These are phyloP conservation scores for Bothrops jararaca DNA, from an alignment of 2,113 vertebrate genomes.

Conservation along the genomic window DNA sequence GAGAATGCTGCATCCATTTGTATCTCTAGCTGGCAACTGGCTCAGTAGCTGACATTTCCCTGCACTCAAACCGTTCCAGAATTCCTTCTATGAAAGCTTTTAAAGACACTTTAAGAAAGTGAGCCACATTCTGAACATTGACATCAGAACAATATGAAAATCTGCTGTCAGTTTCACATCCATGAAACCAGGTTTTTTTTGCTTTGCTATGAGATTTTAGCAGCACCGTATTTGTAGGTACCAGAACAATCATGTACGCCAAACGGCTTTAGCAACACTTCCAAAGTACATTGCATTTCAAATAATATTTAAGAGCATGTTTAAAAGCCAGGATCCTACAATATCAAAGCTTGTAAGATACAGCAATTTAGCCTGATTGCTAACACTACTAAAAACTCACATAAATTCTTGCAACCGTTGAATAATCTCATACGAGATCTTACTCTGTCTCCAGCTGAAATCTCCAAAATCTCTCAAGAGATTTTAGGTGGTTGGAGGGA, in stretches of 20 bases:
- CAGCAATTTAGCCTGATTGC: not conserved
- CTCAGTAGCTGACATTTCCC: conserved; percentile 8
- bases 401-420: not conserved
- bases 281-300: not conserved
- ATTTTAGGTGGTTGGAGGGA: not conserved
- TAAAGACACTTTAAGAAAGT: conserved; percentile 32
- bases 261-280: not conserved
- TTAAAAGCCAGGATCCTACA: not conserved
- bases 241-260: not conserved
- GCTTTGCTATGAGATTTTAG: not conserved
- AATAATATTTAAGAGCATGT: not conserved
- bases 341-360: not conserved
- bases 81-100: not conserved
- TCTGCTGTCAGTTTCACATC: not conserved
- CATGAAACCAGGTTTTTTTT: not conserved
- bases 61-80: not conserved
- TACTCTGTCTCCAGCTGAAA: not conserved
- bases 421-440: not conserved
- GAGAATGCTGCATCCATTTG: conserved; percentile 47
- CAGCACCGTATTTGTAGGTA: not conserved
- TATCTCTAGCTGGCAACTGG: conserved; percentile 16
- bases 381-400: not conserved
- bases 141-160: not conserved
- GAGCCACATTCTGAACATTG: not conserved
- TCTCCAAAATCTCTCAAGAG: not conserved